Evolutionary conservation across 2,888 invertebrate genomes (phyloP), one percentile per base, ranked within the genome.

Genomic region (Pseudoips prasinana): DNA sequence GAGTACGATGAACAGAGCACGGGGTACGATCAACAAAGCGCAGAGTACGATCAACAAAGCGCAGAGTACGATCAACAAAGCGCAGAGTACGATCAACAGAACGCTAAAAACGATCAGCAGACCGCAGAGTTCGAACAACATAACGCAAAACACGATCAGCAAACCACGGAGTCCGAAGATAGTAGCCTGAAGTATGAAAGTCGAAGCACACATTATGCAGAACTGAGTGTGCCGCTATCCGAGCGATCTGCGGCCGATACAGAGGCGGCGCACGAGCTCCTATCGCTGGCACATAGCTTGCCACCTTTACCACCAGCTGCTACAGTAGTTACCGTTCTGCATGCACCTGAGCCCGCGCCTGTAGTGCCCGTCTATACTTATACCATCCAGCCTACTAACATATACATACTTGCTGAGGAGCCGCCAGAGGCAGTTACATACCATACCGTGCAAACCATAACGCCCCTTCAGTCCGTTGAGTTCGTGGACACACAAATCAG

Each of bases 231-330:
- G 64, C 62, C 65, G 30, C 22, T 74, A 39, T 85, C 83, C n/a
- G 89, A 90, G 64, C 90, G 92, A 31, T 92, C 93, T 55, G 92
- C 94, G 11, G 96, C 95, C 64, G 96, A 96, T 79, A 96, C 95
- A 6, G 96, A 96, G 83, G 96, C 96, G 18, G 96, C 96, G 0
- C 96, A 95, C 73, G 96, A 94, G 73, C 87, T 94, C 43, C 84
- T 94, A 14, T 94, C 94, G 26, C 82, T 95, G 19, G 94, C 94
- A 1, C 93, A 95, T 58, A 94, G 95, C 53, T 74, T 94, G 60
- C 95, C 95, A 7, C 95, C 94, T 8, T 88, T 94, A 47, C 93
- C 92, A 28, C 94, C 93, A 17, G 90, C 93, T 56, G 90, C 92
- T 52, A 90, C 92, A 9, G 91, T 93, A 14, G 52, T 73, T 46